Conservation (phyloP, 2,797 vertebrate species). For the Epinephelus coioides region DNA sequence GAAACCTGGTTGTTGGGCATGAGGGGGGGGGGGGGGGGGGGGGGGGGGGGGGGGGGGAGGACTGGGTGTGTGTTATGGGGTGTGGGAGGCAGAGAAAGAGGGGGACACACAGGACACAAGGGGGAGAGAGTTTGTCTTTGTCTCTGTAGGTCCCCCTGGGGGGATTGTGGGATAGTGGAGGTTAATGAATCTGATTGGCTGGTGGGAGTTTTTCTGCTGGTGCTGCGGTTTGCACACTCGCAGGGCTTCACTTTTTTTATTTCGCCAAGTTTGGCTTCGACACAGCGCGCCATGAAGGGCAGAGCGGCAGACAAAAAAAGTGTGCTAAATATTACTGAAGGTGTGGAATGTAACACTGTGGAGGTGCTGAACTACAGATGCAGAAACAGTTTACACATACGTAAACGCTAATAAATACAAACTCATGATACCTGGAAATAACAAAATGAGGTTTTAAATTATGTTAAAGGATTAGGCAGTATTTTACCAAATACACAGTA, state of each 20-base stretch:
- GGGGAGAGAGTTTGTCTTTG: conserved; percentile 87
- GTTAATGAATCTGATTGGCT: conserved; percentile 88
- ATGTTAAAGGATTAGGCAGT: not conserved
- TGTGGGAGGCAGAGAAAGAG: conserved; percentile 48
- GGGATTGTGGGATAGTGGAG: conserved; percentile 83
- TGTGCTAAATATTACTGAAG: conserved; percentile 47
- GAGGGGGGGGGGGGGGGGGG: conserved; percentile 29
- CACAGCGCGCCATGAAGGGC: conserved; percentile 76
- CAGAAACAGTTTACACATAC: conserved; percentile 1
- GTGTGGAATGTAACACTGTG: conserved; percentile 7
- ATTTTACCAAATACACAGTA: not conserved
- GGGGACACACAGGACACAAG: conserved; percentile 76
- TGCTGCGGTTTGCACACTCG: conserved; percentile 81
- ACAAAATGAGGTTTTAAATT: not conserved
- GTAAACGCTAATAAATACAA: not conserved
- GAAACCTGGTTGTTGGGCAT: conserved; percentile 26
- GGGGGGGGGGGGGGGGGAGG: not conserved
- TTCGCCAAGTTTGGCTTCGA: conserved; percentile 73
- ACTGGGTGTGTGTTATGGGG: conserved; percentile 42
- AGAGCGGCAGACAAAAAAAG: conserved; percentile 49
- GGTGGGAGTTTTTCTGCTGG: conserved; percentile 85
- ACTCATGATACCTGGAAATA: not conserved
- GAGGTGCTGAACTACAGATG: not conserved
- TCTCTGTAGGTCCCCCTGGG: conserved; percentile 78
- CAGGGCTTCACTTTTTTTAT: conserved; percentile 78